These are phyloP conservation scores for Rhinichthys klamathensis DNA, from an alignment of 2,113 vertebrate species.

Conservation along the genomic window DNA sequence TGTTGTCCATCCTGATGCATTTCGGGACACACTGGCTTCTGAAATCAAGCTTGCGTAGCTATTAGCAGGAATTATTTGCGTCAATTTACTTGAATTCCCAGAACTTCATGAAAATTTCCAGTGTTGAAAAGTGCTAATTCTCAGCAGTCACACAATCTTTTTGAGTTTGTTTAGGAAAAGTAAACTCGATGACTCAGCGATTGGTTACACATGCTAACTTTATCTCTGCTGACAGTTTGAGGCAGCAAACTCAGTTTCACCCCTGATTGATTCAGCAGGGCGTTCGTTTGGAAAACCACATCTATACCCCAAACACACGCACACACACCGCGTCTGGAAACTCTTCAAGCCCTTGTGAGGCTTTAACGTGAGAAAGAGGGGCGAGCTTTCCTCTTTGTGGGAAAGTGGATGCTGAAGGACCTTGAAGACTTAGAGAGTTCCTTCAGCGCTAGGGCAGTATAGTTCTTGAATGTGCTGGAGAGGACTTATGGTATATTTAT, in stretches of 20 bases:
- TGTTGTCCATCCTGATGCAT: background rate
- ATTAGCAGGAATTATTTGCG: background rate
- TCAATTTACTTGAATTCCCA: background rate
- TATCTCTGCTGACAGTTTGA: slow-evolving; percentile 7
- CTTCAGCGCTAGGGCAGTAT: background rate
- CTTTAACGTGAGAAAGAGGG: background rate
- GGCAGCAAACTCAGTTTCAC: background rate
- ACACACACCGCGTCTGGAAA: background rate
- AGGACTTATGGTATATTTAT: background rate
- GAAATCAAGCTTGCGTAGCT: background rate
- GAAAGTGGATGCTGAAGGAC: background rate
- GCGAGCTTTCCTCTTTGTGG: background rate
- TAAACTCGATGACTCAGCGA: slow-evolving; percentile 3
- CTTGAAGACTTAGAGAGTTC: background rate
- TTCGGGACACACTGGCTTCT: background rate
- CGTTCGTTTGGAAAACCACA: slow-evolving; percentile 18
- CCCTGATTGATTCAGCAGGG: slow-evolving; percentile 18
- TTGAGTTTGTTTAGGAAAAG: slow-evolving; percentile 27
- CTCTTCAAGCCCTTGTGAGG: background rate
- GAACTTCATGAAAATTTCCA: background rate
- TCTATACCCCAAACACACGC: background rate
- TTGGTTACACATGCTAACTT: slow-evolving; percentile 13
- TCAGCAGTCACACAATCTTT: background rate
- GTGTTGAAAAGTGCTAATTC: background rate
- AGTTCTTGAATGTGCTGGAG: background rate